Evolutionary conservation across 2,797 vertebrate species (phyloP).

Genomic region (Chanos chanos): DNA sequence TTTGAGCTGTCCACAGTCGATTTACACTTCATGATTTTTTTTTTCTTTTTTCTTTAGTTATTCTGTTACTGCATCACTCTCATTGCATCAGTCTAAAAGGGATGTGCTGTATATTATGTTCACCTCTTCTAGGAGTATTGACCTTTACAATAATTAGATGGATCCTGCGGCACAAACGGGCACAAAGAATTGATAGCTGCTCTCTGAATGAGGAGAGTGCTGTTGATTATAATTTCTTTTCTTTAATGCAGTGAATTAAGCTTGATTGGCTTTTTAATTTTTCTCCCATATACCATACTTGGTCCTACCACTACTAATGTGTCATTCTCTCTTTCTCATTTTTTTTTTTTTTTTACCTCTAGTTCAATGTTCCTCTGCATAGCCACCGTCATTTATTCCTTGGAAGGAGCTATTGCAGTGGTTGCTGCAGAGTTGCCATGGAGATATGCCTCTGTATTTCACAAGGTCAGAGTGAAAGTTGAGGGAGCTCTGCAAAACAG

Average conservation of each 20-base stretch:
- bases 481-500: slow-evolving; percentile 45
- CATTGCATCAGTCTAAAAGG: slow-evolving; percentile 2
- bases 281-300: slow-evolving; percentile 20
- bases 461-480: slow-evolving; percentile 60
- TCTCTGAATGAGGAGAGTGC: slow-evolving; percentile 16
- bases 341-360: slow-evolving; percentile 1
- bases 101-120: slow-evolving; percentile 38
- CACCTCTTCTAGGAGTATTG: slow-evolving; percentile 45
- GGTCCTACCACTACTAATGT: slow-evolving; percentile 20
- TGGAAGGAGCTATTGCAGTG: slow-evolving; percentile 49
- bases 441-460: slow-evolving; percentile 62
- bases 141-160: slow-evolving; percentile 53
- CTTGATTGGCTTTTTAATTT: slow-evolving; percentile 24
- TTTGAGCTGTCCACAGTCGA: no score
- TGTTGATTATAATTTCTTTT: slow-evolving; percentile 26
- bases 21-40: not conserved
- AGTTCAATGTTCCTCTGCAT: slow-evolving; percentile 31
- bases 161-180: slow-evolving; percentile 38
- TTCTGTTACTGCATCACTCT: slow-evolving; percentile 16
- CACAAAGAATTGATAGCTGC: slow-evolving; percentile 37
- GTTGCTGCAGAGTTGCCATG: slow-evolving; percentile 68
- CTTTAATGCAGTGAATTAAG: slow-evolving; percentile 3
- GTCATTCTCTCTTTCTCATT: not conserved
- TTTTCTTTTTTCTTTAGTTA: not conserved
- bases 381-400: slow-evolving; percentile 44